Base-by-base conservation (phyloP, 2,888 invertebrate genomes). In the Tuta absoluta region DNA sequence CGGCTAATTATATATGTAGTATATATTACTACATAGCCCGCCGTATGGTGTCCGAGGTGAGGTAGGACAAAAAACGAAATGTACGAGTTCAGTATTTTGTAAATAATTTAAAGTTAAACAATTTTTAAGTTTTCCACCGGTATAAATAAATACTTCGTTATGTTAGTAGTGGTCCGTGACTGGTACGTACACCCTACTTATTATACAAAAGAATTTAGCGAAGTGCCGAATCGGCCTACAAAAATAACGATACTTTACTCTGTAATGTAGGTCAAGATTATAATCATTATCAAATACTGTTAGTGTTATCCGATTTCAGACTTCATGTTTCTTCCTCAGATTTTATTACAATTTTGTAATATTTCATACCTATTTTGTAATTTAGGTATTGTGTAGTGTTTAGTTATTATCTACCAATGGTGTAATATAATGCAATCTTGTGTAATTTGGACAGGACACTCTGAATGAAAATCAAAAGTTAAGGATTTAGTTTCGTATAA, bases 401-500 rank as follows among this genome's bases (percentile, higher is more conserved):
- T 51, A 23, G 19, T 48, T 48, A 11, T 48, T 19, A 23, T 19
- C 11, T 51, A 12, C 12, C 21, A 23, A 21, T 51, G 48, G 21
- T 49, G 48, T 19, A 49, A 49, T 49, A 17, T 49, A 19, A 10
- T 51, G 51, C 12, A 51, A 51, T 21, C 21, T 51, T 51, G 12
- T 51, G 21, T 51, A 21, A 12, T 23, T 23, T 21, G 51, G 51
- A 21, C 3, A 17, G 37, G 23, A 5, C 17, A 58, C 19, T 57
- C 10, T 17, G 71, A 89, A 89, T 89, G 75, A 89, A 81, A 85
- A 75, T 72, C 78, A 75, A 71, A 68, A 67, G 60, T 63, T 84
- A 90, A 90, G 90, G 89, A 91, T 91, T 91, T 91, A 91, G 91
- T 91, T 91, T 91, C 90, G 84, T 91, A 91, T 91, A 91, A 91